These are phyloP conservation scores for Pimpla rufipes DNA, from an alignment of 2,888 invertebrate species.

Conservation along the genomic window DNA sequence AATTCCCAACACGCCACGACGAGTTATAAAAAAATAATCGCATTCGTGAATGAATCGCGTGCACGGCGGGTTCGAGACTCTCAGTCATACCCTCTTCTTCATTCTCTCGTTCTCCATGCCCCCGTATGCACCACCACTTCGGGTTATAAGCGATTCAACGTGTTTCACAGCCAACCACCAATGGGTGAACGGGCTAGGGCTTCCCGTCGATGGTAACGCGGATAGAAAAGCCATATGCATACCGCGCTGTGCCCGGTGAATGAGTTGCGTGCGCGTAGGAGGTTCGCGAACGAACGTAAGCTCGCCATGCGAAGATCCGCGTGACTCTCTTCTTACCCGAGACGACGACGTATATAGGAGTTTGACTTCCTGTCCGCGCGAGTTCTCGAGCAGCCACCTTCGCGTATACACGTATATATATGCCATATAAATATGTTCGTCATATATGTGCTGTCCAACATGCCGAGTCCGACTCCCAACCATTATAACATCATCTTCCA, in stretches of 20 bases:
- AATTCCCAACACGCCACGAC: slow-evolving; percentile 10
- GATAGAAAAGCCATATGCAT: slow-evolving; percentile 45
- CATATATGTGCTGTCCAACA: slow-evolving; percentile 44
- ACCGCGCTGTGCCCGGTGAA: slow-evolving; percentile 69
- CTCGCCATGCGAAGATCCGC: slow-evolving; percentile 85
- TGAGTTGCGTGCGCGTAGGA: slow-evolving; percentile 84
- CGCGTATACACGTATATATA: slow-evolving; percentile 40
- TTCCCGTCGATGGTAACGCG: slow-evolving; percentile 55
- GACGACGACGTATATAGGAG: slow-evolving; percentile 72
- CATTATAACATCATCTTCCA: slow-evolving; percentile 84
- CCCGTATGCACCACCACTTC: slow-evolving; percentile 12
- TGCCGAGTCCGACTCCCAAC: slow-evolving; percentile 79
- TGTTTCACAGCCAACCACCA: slow-evolving; percentile 15
- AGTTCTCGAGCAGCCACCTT: slow-evolving; percentile 43
- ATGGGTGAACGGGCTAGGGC: slow-evolving; percentile 9
- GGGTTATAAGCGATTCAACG: slow-evolving; percentile 33
- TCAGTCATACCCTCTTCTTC: slow-evolving; percentile 37
- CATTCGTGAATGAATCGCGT: slow-evolving; percentile 74
- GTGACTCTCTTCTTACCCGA: slow-evolving; percentile 76
- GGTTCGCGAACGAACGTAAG: slow-evolving; percentile 76
- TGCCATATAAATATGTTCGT: slow-evolving; percentile 33
- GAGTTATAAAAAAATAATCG: slow-evolving; percentile 65
- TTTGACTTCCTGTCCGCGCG: slow-evolving; percentile 83
- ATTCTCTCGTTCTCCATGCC: slow-evolving; percentile 59
- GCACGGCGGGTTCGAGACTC: slow-evolving; percentile 61